Base-by-base conservation (phyloP, 2,797 vertebrate genomes). In the Clarias pachynema region DNA sequence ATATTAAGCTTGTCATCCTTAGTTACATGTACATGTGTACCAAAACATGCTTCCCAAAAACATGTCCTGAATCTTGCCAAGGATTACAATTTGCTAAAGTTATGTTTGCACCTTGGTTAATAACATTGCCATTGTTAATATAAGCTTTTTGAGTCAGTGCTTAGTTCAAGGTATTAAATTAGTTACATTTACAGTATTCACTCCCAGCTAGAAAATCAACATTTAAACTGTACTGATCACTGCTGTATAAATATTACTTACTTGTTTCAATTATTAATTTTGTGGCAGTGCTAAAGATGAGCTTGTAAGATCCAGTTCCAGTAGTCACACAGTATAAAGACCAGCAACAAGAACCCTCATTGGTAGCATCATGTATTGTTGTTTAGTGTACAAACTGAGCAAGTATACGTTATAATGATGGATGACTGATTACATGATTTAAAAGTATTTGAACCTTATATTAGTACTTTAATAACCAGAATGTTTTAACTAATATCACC, bases 191-290 rank as follows among this genome's bases (percentile, higher is more conserved):
- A 49, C 22, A 44, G 69, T 72, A 44, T n/a, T 49, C 4, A 49
- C 6, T 29, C 7, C 16, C 26, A 75, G 73, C n/a, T 57, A 75
- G 9, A 31, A 75, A 15, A 15, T 49, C 40, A 77, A 31, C 16
- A 77, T 59, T 18, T 18, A 56, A 26, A 56, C n/a, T 29, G 56
- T 75, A 56, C 14, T 26, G 14, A 57, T 29, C 5, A 18, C 73
- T 20, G 16, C 26, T 10, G 31, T 53, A 29, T 9, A 74, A 74
- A 57, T 4, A 0, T 57, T 31, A 56, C 85, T 87, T 83, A 89
- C 86, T 84, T 83, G 66, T 74, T 40, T 84, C 40, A 73, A 82
- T 70, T 26, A 79, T 72, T 63, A 89, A 29, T n/a, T 75, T 74
- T 82, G 20, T 40, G 14, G 31, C 77, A n/a, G 59, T 18, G 15